Base-by-base conservation (phyloP, 2,888 invertebrate genomes). In the Melangyna quadrimaculata region DNA sequence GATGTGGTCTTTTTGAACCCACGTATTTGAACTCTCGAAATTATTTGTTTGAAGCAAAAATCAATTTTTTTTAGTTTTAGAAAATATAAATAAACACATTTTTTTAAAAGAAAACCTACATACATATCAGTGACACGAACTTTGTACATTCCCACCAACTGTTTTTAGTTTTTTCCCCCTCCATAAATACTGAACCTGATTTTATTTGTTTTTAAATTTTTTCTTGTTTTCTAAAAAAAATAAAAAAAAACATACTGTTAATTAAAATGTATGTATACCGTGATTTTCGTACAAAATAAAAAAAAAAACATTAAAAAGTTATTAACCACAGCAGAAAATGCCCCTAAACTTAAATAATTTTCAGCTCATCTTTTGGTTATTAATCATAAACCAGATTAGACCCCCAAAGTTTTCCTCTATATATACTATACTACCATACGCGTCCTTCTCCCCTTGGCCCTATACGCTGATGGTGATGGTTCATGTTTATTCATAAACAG, bases 351-450 rank as follows among this genome's bases (percentile, higher is more conserved):
- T 51, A 14, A 24, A 51, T 51, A 51, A 51, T 51, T 51, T 14
- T 51, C n/a, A 27, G 14, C 51, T 51, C 51, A 27, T 51, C 51
- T 51, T 51, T n/a, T 27, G 51, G 27, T 51, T 51, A 51, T 51
- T 51, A 27, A 51, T 51, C 51, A 51, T 51, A 51, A 51, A 51
- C 7, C 51, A 51, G 51, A 51, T 51, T 51, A 51, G 51, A 27
- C 51, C 51, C 24, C 24, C 24, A n/a, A 51, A 51, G 14, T 8
- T 14, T 2, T 51, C 22, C 12, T 19, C 4, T 1, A 2, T n/a
- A 40, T n/a, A n/a, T n/a, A n/a, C n/a, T n/a, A n/a, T n/a, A n/a
- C n/a, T 5, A 1, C n/a, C 4, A 45, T 45, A 9, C 3, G 8
- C n/a, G n/a, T n/a, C 8, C 4, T 9, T 9, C 9, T 43, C 17